phyloP scores from a whole-genome alignment of 2,797 vertebrate species.

The Periparus ater region DNA sequence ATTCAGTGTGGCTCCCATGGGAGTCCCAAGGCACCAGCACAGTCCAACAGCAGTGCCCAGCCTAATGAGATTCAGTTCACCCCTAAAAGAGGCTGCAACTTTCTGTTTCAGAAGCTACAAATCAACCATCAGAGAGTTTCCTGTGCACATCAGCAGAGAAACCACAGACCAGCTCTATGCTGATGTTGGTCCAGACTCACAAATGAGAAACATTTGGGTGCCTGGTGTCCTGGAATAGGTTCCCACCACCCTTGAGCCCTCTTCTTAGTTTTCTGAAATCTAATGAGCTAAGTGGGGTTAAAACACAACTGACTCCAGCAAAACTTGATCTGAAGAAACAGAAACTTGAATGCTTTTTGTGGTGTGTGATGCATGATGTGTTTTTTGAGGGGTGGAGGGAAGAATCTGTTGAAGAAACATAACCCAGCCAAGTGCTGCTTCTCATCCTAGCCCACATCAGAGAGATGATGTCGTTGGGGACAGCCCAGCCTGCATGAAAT shows the following conservation, averaged over 20 bases:
- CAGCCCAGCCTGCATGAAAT: neutral
- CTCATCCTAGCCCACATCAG: neutral
- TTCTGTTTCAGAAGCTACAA: neutral
- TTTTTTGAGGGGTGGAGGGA: neutral
- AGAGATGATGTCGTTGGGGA: neutral
- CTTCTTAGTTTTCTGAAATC: neutral
- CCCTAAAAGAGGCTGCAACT: neutral
- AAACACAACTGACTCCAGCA: neutral
- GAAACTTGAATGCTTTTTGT: neutral
- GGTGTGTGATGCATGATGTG: too few relatives aligned
- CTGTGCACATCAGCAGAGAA: neutral
- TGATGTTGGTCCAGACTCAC: neutral
- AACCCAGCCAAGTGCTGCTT: neutral
- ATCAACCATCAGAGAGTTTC: neutral
- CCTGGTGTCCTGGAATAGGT: neutral
- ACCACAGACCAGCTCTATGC: neutral
- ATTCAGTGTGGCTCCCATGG: neutral
- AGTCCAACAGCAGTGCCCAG: neutral
- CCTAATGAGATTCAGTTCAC: neutral
- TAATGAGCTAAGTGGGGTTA: neutral
- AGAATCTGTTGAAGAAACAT: neutral
- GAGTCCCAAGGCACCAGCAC: neutral
- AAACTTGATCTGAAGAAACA: neutral
- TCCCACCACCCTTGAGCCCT: neutral
- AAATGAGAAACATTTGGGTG: neutral